Percentiles rank a stretch among this genome's conserved stretches.
These are phyloP conservation scores for Tetramorium parvispinum DNA, from an alignment of 1,140 invertebrate species.

Conservation along the genomic window DNA sequence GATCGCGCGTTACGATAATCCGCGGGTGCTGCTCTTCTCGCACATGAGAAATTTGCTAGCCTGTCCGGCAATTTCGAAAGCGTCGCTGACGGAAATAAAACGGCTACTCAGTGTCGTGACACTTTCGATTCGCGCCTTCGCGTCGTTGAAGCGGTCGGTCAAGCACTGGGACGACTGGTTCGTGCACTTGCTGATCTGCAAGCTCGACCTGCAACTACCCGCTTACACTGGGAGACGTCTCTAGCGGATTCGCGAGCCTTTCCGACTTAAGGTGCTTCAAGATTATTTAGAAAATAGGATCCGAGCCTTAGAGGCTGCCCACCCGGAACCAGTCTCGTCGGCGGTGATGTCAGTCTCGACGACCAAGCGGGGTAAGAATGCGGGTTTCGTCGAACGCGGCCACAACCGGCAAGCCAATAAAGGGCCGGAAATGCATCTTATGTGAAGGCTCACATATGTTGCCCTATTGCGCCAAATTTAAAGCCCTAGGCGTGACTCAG, in stretches of 20 bases:
- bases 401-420: neutral
- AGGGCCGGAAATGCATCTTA: too few relatives aligned
- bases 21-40: neutral
- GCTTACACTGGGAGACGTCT: neutral
- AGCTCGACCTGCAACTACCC: neutral
- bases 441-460: too few relatives aligned
- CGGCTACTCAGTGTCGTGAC: neutral
- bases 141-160: neutral
- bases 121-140: neutral
- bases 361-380: neutral
- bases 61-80: neutral
- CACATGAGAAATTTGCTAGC: neutral
- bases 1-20: slow-evolving; percentile 9
- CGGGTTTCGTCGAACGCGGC: neutral
- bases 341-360: neutral
- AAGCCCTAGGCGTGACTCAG: too few relatives aligned
- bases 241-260: neutral
- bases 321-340: too few relatives aligned
- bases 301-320: neutral
- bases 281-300: neutral
- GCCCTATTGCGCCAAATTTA: too few relatives aligned
- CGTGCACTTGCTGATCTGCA: neutral
- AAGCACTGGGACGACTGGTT: neutral
- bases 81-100: neutral
- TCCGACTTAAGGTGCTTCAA: neutral